A percentile compares a stretch with the other conserved stretches of the same genome.
These are phyloP conservation scores for Harlomillsia oculata DNA, from an alignment of 1,140 invertebrate species.

Conservation along the genomic window DNA sequence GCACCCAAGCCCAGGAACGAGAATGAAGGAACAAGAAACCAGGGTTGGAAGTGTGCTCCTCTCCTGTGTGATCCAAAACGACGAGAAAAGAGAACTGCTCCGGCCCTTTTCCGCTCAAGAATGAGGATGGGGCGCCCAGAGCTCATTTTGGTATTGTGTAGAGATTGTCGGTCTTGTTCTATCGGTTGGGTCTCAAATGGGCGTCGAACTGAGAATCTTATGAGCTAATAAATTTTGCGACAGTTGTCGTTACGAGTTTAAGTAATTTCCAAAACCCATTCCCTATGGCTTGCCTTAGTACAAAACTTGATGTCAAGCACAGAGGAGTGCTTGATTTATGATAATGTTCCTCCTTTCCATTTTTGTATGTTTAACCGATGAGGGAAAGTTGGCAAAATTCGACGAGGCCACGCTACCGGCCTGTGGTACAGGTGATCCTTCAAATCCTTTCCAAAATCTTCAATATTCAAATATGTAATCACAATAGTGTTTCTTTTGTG, in stretches of 20 bases:
- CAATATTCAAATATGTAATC: too few species aligned
- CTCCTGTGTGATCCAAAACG: not conserved
- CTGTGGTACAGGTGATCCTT: slow-evolving; percentile 20
- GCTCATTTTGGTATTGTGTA: slow-evolving; percentile 28
- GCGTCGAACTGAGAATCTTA: slow-evolving; percentile 37
- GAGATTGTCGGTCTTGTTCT: slow-evolving; percentile 29
- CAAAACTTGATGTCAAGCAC: slow-evolving; percentile 35
- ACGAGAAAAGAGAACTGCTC: not conserved
- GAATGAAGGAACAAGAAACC: not conserved
- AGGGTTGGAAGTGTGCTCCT: slow-evolving; percentile 5
- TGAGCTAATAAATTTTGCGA: slow-evolving; percentile 38
- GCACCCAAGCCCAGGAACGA: too few species aligned
- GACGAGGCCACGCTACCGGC: not conserved
- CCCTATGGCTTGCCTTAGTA: slow-evolving; percentile 25
- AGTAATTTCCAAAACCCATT: slow-evolving; percentile 37
- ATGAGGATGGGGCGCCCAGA: slow-evolving; percentile 10
- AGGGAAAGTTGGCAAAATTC: slow-evolving; percentile 10
- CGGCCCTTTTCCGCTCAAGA: not conserved
- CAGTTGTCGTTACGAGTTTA: slow-evolving; percentile 37
- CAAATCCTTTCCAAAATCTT: too few species aligned
- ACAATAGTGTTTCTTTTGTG: too few species aligned
- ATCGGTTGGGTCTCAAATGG: slow-evolving; percentile 29
- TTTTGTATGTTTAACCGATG: slow-evolving; percentile 35
- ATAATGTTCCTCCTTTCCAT: slow-evolving; percentile 36
- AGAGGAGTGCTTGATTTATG: slow-evolving; percentile 36